Conservation (phyloP, 2,797 vertebrate genomes). For the Schizothorax lantsangensis region DNA sequence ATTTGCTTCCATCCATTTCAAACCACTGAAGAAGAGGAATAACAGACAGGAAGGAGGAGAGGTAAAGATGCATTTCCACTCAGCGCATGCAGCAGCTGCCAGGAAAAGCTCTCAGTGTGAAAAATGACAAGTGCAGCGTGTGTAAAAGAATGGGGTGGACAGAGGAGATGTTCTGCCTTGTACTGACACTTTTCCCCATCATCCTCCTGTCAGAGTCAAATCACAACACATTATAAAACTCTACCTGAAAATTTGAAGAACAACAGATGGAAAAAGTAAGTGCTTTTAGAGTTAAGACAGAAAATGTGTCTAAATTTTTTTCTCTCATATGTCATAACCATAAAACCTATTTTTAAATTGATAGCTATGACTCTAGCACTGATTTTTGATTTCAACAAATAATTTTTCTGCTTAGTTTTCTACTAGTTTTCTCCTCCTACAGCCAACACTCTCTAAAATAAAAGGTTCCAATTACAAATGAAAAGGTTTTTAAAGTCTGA, state of each 20-base stretch:
- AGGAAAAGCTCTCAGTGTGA: conserved; percentile 14
- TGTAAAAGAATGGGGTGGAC: conserved; percentile 27
- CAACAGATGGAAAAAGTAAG: conserved; percentile 10
- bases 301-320: not conserved
- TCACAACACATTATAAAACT: conserved; percentile 5
- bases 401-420: not conserved
- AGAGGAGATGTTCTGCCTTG: conserved; percentile 3
- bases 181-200: conserved; percentile 1
- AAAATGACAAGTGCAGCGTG: conserved; percentile 9
- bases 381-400: not conserved
- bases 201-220: conserved; percentile 17
- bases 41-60: not conserved
- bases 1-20: not conserved
- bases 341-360: not conserved
- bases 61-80: conserved; percentile 20
- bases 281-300: not conserved
- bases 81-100: not conserved
- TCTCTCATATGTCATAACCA: not conserved
- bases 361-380: not conserved
- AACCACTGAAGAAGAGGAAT: conserved; percentile 5
- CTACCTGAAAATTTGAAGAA: not conserved
- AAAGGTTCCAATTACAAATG: not conserved
- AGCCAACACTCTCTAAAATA: not conserved
- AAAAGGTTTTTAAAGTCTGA: not conserved
- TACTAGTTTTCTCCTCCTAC: not conserved